Base-by-base conservation (phyloP, 2,888 invertebrate genomes). In the Drosophila ustulata region DNA sequence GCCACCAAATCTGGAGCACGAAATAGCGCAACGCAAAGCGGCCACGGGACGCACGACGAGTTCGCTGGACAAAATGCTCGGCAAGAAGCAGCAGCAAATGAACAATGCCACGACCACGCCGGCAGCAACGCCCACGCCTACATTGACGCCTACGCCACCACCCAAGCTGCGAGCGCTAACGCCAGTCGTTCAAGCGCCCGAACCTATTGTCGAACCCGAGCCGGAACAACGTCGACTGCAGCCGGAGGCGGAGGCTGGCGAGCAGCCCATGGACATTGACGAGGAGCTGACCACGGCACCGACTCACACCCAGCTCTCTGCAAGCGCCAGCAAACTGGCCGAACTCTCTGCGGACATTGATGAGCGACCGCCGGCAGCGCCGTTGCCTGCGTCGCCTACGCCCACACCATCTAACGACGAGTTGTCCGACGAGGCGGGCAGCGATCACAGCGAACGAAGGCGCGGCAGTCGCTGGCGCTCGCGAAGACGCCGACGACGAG, bases 61-160 rank as follows among this genome's bases (percentile, higher is more conserved):
- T 66, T 93, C 94, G 3, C 86, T 95, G 52, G 95, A 95, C 76
- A 94, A 94, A 77, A 89, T 95, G 47, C 93, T 95, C 47, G 94
- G 93, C 70, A 93, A 93, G 80, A 92, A 93, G 52, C 94, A 93
- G 81, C 93, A 93, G 69, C 91, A 93, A 46, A 63, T 90, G 1
- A 90, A 86, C 65, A 80, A 82, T 55, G 81, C 78, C 5, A 56
- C 63, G 11, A 49, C 56, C 1, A 50, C 50, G 32, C 58, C 71
- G 3, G 53, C 63, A 9, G 49, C 64, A 0, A 50, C 50, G 39
- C 51, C 64, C 0, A 50, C 50, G 43, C 58, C 66, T 6, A 34
- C 26, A 13, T 9, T 34, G 3, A 62, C 77, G 62, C 58, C 58
- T 26, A 58, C 78, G 46, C 45, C 56, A 13, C 57, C 71, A n/a